These are phyloP conservation scores for Andrena bucephala DNA, from an alignment of 2,888 invertebrate genomes.

Conservation along the genomic window DNA sequence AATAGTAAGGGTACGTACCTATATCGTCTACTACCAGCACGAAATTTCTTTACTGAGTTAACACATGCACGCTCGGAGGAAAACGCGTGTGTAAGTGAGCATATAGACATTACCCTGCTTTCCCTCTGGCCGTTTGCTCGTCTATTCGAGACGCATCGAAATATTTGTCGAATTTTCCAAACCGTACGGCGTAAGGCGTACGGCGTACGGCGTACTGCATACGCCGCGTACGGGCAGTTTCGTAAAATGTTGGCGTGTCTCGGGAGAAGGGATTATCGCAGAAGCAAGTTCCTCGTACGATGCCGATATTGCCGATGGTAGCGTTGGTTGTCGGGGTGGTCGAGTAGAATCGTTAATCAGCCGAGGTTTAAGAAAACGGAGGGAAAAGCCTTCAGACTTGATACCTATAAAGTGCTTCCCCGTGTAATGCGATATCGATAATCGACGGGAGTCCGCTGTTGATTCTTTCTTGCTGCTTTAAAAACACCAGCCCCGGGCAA, in stretches of 20 bases:
- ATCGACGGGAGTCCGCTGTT: constrained; percentile 67
- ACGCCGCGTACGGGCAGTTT: constrained; percentile 17
- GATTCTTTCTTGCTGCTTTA: constrained; percentile 67
- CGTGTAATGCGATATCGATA: constrained; percentile 80
- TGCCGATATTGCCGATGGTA: neutral
- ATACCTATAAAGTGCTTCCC: constrained; percentile 76
- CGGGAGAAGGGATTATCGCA: neutral
- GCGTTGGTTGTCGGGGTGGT: neutral
- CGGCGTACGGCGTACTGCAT: neutral
- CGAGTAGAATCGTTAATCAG: constrained; percentile 29
- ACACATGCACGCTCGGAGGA: constrained; percentile 22
- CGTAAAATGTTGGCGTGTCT: neutral
- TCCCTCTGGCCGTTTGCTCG: constrained; percentile 64
- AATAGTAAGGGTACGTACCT: neutral
- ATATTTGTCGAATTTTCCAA: constrained; percentile 52
- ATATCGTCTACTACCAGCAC: neutral
- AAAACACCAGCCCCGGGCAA: constrained; percentile 69
- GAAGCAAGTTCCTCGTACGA: neutral
- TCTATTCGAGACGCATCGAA: constrained; percentile 60
- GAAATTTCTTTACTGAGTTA: constrained; percentile 29
- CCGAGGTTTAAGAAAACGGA: neutral
- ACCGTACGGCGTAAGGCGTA: neutral
- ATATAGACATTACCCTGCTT: constrained; percentile 68
- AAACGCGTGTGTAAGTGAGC: constrained; percentile 35
- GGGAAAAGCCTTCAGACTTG: constrained; percentile 55